Conservation (phyloP, 2,113 vertebrate genomes). For the Macroglossus sobrinus region DNA sequence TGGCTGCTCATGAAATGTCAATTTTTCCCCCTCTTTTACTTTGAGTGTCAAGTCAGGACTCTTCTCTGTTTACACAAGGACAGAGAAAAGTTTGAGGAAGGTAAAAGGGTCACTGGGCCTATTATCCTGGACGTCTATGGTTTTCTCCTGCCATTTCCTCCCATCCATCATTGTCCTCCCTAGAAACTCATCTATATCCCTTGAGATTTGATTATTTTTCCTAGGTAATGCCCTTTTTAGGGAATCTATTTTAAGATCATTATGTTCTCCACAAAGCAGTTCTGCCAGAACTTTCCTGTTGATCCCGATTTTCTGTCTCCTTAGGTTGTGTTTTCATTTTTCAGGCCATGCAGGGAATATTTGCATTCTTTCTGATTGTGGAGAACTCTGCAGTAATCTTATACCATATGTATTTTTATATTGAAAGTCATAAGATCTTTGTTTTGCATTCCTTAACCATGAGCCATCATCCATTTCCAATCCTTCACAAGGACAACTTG, state of each 20-base stretch:
- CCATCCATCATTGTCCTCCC: slow-evolving; percentile 76
- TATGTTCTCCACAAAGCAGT: slow-evolving; percentile 40
- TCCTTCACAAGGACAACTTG: background rate
- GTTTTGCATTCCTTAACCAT: slow-evolving; percentile 63
- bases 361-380: slow-evolving; percentile 62
- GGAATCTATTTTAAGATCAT: slow-evolving; percentile 63
- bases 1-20: slow-evolving; percentile 53
- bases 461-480: slow-evolving; percentile 39
- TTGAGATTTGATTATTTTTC: slow-evolving; percentile 59
- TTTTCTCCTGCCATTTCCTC: slow-evolving; percentile 66
- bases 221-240: slow-evolving; percentile 53
- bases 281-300: slow-evolving; percentile 52
- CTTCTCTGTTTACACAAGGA: slow-evolving; percentile 68
- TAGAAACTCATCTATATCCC: slow-evolving; percentile 66
- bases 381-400: slow-evolving; percentile 31
- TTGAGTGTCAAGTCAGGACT: background rate
- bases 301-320: slow-evolving; percentile 32
- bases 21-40: background rate
- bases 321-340: slow-evolving; percentile 43
- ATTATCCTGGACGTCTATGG: slow-evolving; percentile 28
- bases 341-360: slow-evolving; percentile 13
- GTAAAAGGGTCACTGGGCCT: slow-evolving; percentile 70
- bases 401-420: slow-evolving; percentile 67
- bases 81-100: slow-evolving; percentile 68
- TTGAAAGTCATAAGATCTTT: slow-evolving; percentile 59